Conservation (phyloP, 2,888 invertebrate genomes). For the Leptarthrus brevirostris region DNA sequence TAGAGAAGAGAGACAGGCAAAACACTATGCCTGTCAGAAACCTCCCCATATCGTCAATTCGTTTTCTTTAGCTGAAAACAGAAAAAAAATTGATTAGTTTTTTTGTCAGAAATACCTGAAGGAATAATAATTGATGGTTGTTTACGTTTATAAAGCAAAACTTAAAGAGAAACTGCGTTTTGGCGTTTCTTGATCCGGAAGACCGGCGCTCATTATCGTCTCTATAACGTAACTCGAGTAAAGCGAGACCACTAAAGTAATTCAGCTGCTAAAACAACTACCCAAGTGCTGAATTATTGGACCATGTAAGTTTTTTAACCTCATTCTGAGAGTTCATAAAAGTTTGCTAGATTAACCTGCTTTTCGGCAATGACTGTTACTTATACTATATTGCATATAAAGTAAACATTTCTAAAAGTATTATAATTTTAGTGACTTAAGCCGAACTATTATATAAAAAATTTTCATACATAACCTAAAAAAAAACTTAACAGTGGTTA, state of each 20-base stretch:
- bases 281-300: constrained; percentile 29
- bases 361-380: not conserved
- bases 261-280: constrained; percentile 26
- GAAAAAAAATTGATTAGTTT: constrained; percentile 10
- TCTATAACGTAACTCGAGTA: constrained; percentile 34
- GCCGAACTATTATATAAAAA: too few relatives aligned
- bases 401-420: not conserved
- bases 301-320: constrained; percentile 45
- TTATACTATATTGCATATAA: not conserved
- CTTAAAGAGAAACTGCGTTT: constrained; percentile 5
- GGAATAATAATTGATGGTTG: not conserved
- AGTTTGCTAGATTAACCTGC: constrained; percentile 15
- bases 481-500: too few relatives aligned
- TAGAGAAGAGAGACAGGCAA: constrained; percentile 67
- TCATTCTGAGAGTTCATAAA: not conserved
- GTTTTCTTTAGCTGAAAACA: constrained; percentile 51
- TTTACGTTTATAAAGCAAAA: constrained; percentile 10
- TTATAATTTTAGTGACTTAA: too few relatives aligned
- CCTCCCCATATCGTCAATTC: constrained; percentile 61
- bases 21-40: constrained; percentile 66
- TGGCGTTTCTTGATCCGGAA: constrained; percentile 25
- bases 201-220: constrained; percentile 25
- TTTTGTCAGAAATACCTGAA: not conserved
- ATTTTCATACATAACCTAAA: too few relatives aligned
- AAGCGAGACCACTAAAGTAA: constrained; percentile 40